Evolutionary conservation across 2,797 vertebrate genomes (phyloP), one percentile per base, ranked within the genome.

Genomic region (Chanos chanos): DNA sequence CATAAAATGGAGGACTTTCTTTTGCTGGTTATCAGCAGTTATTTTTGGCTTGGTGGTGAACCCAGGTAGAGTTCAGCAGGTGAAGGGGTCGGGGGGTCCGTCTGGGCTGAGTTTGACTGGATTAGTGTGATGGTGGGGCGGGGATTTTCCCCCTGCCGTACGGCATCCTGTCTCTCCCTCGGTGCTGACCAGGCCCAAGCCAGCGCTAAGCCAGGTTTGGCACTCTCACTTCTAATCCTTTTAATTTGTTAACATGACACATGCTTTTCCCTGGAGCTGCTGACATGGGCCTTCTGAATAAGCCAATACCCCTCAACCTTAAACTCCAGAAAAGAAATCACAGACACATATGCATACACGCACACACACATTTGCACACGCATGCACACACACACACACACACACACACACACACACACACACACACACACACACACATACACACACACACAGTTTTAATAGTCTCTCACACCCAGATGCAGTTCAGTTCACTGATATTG

Each of bases 161-260:
- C 30, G 47, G 48, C 34, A 55, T 41, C 41, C 34, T 58, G 70
- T 43, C 58, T 33, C 69, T 71, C 69, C 74, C 72, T 74, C 80
- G 75, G 77, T 86, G 79, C 81, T 70, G 72, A 71, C 69, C 66
- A 76, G 78, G 82, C 81, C 57, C 79, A 78, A 77, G 76, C 75
- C 61, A 68, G 67, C 75, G 86, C 84, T 86, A 83, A 86, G 79
- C 84, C 70, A 74, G 74, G 79, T 83, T 81, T 85, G 84, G 78
- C 85, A 81, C 80, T 81, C 83, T 81, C 79, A 71, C 74, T 79
- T 68, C 72, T 86, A 88, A 88, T 87, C 84, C 82, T 75, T 84
- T 81, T 86, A 83, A 87, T 89, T 85, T 87, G 85, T 87, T 85
- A 88, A 86, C 82, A 80, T 79, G 76, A 76, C 79, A 79, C 75